Conservation (phyloP, 2,113 vertebrate genomes). For the Myotis brandtii region DNA sequence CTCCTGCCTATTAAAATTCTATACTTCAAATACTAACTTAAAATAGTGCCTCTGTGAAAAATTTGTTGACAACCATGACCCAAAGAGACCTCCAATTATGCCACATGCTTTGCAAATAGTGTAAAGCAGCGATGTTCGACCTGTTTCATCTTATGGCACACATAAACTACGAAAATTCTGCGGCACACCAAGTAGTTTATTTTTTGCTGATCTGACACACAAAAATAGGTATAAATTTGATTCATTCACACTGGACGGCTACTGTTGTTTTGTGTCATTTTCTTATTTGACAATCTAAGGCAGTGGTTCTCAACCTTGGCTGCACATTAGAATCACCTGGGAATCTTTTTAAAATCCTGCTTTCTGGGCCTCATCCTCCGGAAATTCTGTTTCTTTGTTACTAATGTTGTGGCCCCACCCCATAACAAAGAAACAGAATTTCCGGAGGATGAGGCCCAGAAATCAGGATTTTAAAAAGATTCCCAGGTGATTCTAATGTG, state of each 20-base stretch:
- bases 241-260: not conserved
- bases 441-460: too few species aligned
- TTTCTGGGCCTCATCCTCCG: too few species aligned
- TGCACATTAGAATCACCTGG: too few species aligned
- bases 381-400: too few species aligned
- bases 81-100: not conserved
- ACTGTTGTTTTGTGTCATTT: not conserved
- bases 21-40: slow-evolving; percentile 51
- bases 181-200: not conserved
- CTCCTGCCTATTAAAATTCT: slow-evolving; percentile 23
- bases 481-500: too few species aligned
- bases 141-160: not conserved
- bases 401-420: too few species aligned
- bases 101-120: not conserved
- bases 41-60: slow-evolving; percentile 21
- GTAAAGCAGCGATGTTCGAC: not conserved
- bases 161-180: not conserved
- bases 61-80: slow-evolving; percentile 13
- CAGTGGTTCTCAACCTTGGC: too few species aligned
- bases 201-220: not conserved
- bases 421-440: too few species aligned
- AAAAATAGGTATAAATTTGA: not conserved
- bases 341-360: too few species aligned
- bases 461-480: too few species aligned
- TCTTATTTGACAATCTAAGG: not conserved